These are phyloP conservation scores for Brotula barbata DNA, from an alignment of 2,797 vertebrate genomes.

Conservation along the genomic window DNA sequence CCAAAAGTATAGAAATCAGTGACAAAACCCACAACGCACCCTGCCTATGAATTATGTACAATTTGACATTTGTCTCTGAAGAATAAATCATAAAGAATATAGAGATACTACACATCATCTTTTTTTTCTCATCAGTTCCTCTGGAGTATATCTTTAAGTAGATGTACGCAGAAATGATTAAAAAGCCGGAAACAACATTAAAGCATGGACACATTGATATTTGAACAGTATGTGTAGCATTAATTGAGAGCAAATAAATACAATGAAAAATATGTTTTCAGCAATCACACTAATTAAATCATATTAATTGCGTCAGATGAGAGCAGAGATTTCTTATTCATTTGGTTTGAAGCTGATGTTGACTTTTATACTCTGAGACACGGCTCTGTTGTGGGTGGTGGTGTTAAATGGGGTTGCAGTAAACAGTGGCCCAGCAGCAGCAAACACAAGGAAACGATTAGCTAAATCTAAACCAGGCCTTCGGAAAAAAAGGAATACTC, in stretches of 20 bases:
- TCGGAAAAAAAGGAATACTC: conserved; percentile 40
- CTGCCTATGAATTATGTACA: too few relatives aligned
- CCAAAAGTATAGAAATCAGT: too few relatives aligned
- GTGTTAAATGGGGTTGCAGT: conserved; percentile 53
- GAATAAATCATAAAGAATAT: too few relatives aligned
- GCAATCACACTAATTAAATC: neutral
- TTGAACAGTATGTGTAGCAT: too few relatives aligned
- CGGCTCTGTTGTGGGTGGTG: conserved; percentile 28
- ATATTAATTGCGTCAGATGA: conserved; percentile 15
- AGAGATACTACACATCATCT: too few relatives aligned
- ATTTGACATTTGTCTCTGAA: too few relatives aligned
- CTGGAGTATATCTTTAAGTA: too few relatives aligned
- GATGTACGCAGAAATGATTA: too few relatives aligned
- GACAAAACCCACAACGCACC: too few relatives aligned
- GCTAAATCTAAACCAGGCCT: conserved; percentile 55
- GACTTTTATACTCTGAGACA: conserved; percentile 16
- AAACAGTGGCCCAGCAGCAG: conserved; percentile 57
- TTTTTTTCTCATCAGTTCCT: too few relatives aligned
- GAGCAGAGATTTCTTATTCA: conserved; percentile 2
- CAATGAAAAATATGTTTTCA: neutral
- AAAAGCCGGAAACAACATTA: too few relatives aligned
- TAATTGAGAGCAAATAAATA: neutral
- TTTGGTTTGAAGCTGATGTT: conserved; percentile 15
- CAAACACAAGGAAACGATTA: conserved; percentile 63
- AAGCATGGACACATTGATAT: too few relatives aligned